A percentile compares a stretch with the other conserved stretches of the same genome.
Conservation (phyloP, 1,140 invertebrate genomes). For the Drosophila virilis region DNA sequence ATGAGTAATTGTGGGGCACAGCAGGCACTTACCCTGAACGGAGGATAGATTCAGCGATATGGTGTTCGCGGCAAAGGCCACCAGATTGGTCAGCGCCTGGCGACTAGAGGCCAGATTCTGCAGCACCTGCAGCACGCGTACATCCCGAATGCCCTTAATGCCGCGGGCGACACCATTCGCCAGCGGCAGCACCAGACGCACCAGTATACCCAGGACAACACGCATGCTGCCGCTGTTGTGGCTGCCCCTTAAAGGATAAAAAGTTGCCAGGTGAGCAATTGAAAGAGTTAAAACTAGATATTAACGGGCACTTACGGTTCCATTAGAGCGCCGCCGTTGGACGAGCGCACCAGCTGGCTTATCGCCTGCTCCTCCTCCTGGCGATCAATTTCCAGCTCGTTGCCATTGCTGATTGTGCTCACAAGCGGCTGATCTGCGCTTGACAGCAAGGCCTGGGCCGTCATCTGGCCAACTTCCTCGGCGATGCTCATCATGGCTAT, state of each 20-base stretch:
- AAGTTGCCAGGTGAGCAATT: background rate
- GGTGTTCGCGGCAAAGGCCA: slow-evolving; percentile 85
- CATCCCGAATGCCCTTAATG: slow-evolving; percentile 76
- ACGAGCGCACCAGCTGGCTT: slow-evolving; percentile 68
- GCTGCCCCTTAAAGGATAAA: slow-evolving; percentile 43
- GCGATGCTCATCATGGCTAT: slow-evolving; percentile 75
- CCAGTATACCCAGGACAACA: slow-evolving; percentile 75
- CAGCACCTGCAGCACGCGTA: slow-evolving; percentile 64
- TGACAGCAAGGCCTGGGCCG: slow-evolving; percentile 7
- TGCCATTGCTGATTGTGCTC: slow-evolving; percentile 33
- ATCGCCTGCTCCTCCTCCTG: slow-evolving; percentile 75
- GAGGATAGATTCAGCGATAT: slow-evolving; percentile 85
- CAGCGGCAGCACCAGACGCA: slow-evolving; percentile 74
- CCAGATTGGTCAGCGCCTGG: slow-evolving; percentile 84
- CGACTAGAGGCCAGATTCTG: slow-evolving; percentile 76
- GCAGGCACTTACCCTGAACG: slow-evolving; percentile 82
- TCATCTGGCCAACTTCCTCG: slow-evolving; percentile 45
- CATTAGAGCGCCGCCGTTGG: slow-evolving; percentile 50
- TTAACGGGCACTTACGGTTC: slow-evolving; percentile 54
- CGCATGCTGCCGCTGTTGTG: slow-evolving; percentile 73
- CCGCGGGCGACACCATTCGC: slow-evolving; percentile 76
- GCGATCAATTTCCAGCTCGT: slow-evolving; percentile 73
- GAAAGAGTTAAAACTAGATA: background rate
- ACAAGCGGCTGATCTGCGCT: slow-evolving; percentile 10
- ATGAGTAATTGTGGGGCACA: slow-evolving; percentile 9